These are phyloP conservation scores for Emydocephalus ijimae DNA, from an alignment of 2,113 vertebrate species.

Conservation along the genomic window DNA sequence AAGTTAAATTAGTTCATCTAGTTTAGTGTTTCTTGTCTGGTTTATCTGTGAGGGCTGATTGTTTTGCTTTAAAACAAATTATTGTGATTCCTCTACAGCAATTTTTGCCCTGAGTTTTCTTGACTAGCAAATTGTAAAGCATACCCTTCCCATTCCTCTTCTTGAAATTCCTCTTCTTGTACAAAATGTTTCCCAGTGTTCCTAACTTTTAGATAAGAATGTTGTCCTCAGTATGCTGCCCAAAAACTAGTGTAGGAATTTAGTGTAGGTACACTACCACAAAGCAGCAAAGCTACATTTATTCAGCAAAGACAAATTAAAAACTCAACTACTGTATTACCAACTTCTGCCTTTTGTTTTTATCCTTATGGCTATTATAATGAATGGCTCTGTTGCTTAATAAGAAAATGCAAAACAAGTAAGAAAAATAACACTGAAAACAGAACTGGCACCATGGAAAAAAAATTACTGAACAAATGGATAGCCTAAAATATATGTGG, in stretches of 20 bases:
- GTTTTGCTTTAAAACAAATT: neutral
- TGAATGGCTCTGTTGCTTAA: neutral
- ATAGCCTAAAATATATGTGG: constrained; percentile 10
- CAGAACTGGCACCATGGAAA: neutral
- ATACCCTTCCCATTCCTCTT: neutral
- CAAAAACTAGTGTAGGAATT: neutral
- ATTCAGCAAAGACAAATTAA: neutral
- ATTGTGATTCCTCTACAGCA: neutral
- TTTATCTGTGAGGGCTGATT: neutral
- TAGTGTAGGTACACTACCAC: neutral
- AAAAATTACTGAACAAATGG: neutral
- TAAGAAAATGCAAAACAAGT: neutral
- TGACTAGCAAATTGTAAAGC: neutral
- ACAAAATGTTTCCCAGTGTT: neutral
- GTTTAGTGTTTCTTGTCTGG: neutral
- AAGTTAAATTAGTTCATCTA: neutral
- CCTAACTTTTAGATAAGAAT: neutral
- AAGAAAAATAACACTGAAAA: neutral
- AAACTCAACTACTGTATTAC: neutral
- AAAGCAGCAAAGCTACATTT: neutral
- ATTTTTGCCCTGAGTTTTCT: neutral
- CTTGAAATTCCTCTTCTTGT: neutral
- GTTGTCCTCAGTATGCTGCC: neutral
- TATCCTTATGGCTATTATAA: constrained; percentile 11
- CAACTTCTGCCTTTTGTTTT: neutral